These are phyloP conservation scores for Leptopilina boulardi DNA, from an alignment of 1,140 invertebrate genomes.

Conservation along the genomic window DNA sequence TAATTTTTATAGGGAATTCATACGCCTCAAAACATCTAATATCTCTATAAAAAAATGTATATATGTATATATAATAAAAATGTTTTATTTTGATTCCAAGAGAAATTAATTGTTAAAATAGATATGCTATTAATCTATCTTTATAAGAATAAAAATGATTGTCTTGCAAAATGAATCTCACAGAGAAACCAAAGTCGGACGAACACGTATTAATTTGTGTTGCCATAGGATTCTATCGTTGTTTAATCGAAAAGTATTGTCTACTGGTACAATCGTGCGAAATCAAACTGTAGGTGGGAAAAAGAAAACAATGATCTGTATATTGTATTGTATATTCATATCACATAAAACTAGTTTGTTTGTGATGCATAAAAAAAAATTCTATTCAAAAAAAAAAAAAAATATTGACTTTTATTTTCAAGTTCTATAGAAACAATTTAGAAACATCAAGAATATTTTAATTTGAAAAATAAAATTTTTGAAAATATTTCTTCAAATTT, in stretches of 20 bases:
- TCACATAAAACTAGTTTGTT: background rate
- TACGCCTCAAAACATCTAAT: too few species aligned
- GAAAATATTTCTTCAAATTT: too few species aligned
- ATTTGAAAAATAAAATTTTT: too few species aligned
- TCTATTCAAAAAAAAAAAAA: background rate
- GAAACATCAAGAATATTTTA: background rate
- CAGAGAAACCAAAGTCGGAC: constrained; percentile 42
- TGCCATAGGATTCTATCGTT: constrained; percentile 53
- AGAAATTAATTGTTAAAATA: background rate
- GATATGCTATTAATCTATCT: background rate
- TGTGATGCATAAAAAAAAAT: background rate
- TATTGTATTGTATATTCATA: constrained; percentile 7
- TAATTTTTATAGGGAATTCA: too few species aligned
- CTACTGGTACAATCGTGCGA: constrained; percentile 56
- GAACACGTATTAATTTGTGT: constrained; percentile 66
- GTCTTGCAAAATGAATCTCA: background rate
- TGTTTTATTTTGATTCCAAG: too few species aligned
- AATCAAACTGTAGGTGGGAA: constrained; percentile 57
- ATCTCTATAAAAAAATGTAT: too few species aligned
- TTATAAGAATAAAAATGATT: background rate
- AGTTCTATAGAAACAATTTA: background rate
- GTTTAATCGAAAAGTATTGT: constrained; percentile 66
- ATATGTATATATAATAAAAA: too few species aligned
- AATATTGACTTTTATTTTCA: background rate
- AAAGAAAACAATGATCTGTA: constrained; percentile 18